Conservation (phyloP, 2,797 vertebrate genomes). For the Peromyscus aztecus region DNA sequence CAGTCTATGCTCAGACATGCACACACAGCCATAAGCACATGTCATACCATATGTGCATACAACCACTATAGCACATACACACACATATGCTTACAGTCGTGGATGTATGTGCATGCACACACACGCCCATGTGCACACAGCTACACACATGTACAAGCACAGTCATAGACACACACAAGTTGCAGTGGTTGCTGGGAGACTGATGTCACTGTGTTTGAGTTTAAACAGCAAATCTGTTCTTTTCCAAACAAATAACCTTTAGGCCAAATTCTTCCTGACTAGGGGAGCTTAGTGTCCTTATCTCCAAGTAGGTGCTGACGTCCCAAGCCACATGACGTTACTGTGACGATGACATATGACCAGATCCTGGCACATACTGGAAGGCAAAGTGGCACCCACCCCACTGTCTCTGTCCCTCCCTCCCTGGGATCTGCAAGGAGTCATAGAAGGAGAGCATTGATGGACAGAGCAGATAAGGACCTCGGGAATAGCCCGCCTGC, state of each 20-base stretch:
- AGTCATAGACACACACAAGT: not conserved
- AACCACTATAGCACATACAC: not conserved
- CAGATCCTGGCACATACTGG: not conserved
- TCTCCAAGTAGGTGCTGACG: not conserved
- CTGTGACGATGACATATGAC: not conserved
- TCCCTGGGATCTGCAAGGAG: not conserved
- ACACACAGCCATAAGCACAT: not conserved
- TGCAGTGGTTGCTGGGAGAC: not conserved
- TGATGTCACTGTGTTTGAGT: not conserved
- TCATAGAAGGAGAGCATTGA: not conserved
- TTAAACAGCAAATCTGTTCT: constrained; percentile 11
- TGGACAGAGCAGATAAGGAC: constrained; percentile 10
- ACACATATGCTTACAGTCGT: not conserved
- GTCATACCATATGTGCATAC: not conserved
- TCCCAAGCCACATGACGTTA: not conserved
- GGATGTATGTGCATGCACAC: too few relatives aligned
- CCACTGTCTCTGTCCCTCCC: not conserved
- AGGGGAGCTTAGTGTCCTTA: not conserved
- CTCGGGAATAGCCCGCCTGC: not conserved
- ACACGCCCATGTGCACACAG: not conserved
- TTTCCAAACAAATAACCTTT: not conserved
- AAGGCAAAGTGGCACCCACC: not conserved
- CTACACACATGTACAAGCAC: not conserved
- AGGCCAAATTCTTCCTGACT: not conserved
- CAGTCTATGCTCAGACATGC: not conserved